Conservation (phyloP, 1,140 invertebrate genomes). For the Uloborus diversus region DNA sequence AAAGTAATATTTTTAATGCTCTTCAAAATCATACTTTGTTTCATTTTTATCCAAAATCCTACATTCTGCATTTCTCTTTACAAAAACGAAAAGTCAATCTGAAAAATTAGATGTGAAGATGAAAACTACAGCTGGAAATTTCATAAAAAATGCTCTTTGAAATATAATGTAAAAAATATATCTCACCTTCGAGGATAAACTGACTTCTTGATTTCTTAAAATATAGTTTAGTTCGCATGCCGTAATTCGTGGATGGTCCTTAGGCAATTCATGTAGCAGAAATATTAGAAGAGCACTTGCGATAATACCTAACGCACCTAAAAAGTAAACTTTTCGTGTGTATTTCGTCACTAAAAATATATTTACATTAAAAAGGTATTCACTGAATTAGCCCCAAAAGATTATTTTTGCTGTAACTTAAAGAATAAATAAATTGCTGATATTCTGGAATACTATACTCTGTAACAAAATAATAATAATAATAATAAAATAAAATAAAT, state of each 20-base stretch:
- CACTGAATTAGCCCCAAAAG: neutral
- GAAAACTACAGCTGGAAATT: neutral
- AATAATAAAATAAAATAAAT: neutral
- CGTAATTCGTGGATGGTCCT: slow-evolving; percentile 84
- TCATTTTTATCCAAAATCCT: no score
- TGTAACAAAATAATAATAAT: neutral
- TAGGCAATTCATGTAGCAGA: slow-evolving; percentile 80
- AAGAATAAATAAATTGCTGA: neutral
- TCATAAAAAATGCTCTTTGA: neutral
- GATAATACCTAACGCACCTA: neutral
- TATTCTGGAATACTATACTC: neutral
- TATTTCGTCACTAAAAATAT: no score
- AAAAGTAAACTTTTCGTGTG: no score
- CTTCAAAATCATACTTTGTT: no score
- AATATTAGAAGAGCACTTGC: neutral
- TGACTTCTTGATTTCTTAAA: slow-evolving; percentile 65
- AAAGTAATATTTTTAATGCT: no score
- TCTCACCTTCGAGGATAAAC: neutral
- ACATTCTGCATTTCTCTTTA: no score
- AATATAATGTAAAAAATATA: neutral
- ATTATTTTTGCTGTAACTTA: neutral
- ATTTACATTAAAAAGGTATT: no score
- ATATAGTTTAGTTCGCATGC: slow-evolving; percentile 85
- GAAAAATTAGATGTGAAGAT: neutral
- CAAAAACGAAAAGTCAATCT: neutral